Base-by-base conservation (phyloP, 2,888 invertebrate genomes). In the Eupithecia tripunctaria region DNA sequence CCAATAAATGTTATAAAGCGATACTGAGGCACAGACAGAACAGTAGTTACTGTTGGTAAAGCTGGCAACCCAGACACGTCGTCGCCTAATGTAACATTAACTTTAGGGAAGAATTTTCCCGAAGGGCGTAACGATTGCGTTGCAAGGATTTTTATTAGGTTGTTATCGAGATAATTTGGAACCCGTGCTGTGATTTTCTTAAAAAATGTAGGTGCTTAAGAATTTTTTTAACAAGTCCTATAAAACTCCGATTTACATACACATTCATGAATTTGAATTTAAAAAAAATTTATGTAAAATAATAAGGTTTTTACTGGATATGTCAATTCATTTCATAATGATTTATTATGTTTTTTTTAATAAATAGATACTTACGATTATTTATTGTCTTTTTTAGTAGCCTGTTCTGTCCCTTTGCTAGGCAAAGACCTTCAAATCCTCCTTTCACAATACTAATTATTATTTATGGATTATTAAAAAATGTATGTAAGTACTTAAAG, bases 31-130 rank as follows among this genome's bases (percentile, higher is more conserved):
- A 36, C 63, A 74, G 68, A 67, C 67, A 67, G 64, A 69, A 69
- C 25, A 66, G n/a, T n/a, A n/a, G n/a, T n/a, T n/a, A n/a, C 5
- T 68, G 69, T 69, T n/a, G 8, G 64, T 67, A 67, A 27, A 69
- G 74, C 71, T 73, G 72, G 76, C 77, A 80, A 71, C 76, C 79
- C 78, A 85, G 86, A 86, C 87, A 80, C 80, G 79, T 80, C 80
- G 86, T 76, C 85, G 86, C 86, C 86, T 81, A 82, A 84, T 81
- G 82, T 80, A 78, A 79, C 84, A 85, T 86, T 86, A 85, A 84
- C 77, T 82, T 82, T 79, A 78, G 78, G 80, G 79, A 74, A 81
- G 79, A 73, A 76, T 74, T 69, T 56, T 29, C 74, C 73, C 76
- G 69, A 68, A 78, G 80, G 71, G 69, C 67, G 69, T 60, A 69